Evolutionary conservation across 2,113 vertebrate species (phyloP).

Genomic region (Channa maculata): DNA sequence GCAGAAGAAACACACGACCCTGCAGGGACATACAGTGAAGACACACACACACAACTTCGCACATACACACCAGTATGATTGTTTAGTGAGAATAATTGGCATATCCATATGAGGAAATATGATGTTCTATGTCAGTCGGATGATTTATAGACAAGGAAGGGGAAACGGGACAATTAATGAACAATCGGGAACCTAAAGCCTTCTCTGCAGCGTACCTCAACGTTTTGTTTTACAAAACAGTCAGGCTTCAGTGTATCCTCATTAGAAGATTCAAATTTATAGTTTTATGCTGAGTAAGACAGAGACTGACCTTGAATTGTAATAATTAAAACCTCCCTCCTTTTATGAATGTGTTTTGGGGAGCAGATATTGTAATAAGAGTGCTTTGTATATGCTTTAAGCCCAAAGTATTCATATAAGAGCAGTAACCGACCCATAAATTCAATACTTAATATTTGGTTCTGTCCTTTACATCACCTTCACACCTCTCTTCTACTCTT

Average conservation of each 20-base stretch:
- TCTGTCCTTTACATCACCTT: neutral
- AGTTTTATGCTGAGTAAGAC: slow-evolving; percentile 33
- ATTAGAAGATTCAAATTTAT: slow-evolving; percentile 39
- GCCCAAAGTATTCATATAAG: too few relatives aligned
- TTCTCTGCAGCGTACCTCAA: neutral
- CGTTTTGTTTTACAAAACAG: slow-evolving; percentile 1
- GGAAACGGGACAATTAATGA: slow-evolving; percentile 16
- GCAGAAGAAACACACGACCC: slow-evolving; percentile 47
- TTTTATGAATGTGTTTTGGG: slow-evolving; percentile 18
- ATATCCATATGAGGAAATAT: slow-evolving; percentile 53
- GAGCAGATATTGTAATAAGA: too few relatives aligned
- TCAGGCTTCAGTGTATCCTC: slow-evolving; percentile 7
- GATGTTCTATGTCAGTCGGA: slow-evolving; percentile 53
- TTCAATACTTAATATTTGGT: too few relatives aligned
- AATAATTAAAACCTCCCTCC: neutral
- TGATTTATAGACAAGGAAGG: slow-evolving; percentile 52
- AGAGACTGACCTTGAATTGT: slow-evolving; percentile 3
- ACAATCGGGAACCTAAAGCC: neutral
- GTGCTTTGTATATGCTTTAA: too few relatives aligned
- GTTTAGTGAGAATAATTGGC: slow-evolving; percentile 50
- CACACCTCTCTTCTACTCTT: neutral
- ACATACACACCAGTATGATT: slow-evolving; percentile 5
- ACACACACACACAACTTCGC: neutral
- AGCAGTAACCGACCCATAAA: too few relatives aligned
- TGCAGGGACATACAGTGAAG: slow-evolving; percentile 13